These are phyloP conservation scores for Trissolcus basalis DNA, from an alignment of 1,140 invertebrate species.

Conservation along the genomic window DNA sequence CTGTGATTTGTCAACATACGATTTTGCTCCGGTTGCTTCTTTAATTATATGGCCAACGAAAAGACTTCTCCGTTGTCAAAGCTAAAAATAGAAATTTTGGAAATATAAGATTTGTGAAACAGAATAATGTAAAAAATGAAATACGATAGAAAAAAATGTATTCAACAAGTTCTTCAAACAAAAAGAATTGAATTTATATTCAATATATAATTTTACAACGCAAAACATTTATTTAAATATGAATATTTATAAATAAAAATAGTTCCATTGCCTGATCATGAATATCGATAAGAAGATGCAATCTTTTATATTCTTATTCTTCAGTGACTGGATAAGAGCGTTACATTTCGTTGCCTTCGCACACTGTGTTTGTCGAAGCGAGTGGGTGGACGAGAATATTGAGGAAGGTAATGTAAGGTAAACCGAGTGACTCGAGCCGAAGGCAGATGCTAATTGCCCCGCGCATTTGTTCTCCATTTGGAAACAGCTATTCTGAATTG, in stretches of 20 bases:
- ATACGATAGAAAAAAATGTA: too few relatives aligned
- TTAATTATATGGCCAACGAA: too few relatives aligned
- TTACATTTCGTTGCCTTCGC: constrained; percentile 36
- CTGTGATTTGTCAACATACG: not conserved
- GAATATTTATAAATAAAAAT: constrained; percentile 37
- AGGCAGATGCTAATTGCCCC: constrained; percentile 60
- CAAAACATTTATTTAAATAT: constrained; percentile 39
- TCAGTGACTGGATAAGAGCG: constrained; percentile 39
- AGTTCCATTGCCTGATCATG: constrained; percentile 50
- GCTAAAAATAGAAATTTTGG: not conserved
- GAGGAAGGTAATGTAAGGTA: constrained; percentile 58
- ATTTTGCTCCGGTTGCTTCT: not conserved
- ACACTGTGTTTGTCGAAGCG: constrained; percentile 48
- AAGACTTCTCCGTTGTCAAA: not conserved
- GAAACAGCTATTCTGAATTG: constrained; percentile 23
- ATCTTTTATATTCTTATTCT: constrained; percentile 44
- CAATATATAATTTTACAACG: constrained; percentile 29
- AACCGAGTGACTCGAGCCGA: constrained; percentile 46
- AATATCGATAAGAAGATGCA: constrained; percentile 50
- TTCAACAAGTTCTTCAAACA: too few relatives aligned
- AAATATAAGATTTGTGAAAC: not conserved
- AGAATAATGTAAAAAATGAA: too few relatives aligned
- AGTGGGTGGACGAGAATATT: constrained; percentile 64
- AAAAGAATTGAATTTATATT: too few relatives aligned
- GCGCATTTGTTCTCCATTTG: constrained; percentile 21